Percentiles rank a stretch among this genome's conserved stretches.
Evolutionary conservation across 2,113 vertebrate species (phyloP).

Genomic region (Microtus oregoni): DNA sequence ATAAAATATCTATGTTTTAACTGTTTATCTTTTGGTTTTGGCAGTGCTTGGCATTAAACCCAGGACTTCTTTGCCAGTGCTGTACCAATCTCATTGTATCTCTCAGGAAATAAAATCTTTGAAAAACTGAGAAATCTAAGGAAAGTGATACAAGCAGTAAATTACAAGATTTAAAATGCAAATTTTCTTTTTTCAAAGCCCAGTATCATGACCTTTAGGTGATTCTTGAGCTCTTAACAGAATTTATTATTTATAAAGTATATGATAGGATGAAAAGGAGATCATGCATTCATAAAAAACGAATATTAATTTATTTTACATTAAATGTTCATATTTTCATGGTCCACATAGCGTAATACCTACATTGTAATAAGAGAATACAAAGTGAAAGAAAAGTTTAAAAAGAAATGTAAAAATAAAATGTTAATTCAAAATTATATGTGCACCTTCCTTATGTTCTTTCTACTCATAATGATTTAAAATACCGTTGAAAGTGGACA

Average conservation of each 20-base stretch:
- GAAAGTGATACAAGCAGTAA: neutral
- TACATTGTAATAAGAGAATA: conserved; percentile 5
- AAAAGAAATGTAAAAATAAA: conserved; percentile 21
- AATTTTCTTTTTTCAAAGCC: conserved; percentile 23
- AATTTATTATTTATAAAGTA: neutral
- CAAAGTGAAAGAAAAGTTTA: neutral
- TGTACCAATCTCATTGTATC: too few relatives aligned
- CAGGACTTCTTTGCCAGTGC: neutral
- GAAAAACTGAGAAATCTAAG: conserved; percentile 4
- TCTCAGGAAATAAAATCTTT: neutral
- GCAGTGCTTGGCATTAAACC: neutral
- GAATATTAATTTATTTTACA: neutral
- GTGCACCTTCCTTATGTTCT: neutral
- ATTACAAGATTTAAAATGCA: neutral
- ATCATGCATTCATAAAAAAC: neutral
- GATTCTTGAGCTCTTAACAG: neutral
- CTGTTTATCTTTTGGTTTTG: neutral
- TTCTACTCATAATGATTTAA: conserved; percentile 31
- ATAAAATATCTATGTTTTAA: neutral
- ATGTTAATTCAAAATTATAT: neutral
- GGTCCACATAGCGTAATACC: neutral
- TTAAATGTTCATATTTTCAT: neutral
- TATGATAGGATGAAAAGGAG: neutral
- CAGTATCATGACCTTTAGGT: neutral
- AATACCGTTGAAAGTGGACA: conserved; percentile 30